Conservation (phyloP, 2,113 vertebrate species). For the Tyrannus savana region DNA sequence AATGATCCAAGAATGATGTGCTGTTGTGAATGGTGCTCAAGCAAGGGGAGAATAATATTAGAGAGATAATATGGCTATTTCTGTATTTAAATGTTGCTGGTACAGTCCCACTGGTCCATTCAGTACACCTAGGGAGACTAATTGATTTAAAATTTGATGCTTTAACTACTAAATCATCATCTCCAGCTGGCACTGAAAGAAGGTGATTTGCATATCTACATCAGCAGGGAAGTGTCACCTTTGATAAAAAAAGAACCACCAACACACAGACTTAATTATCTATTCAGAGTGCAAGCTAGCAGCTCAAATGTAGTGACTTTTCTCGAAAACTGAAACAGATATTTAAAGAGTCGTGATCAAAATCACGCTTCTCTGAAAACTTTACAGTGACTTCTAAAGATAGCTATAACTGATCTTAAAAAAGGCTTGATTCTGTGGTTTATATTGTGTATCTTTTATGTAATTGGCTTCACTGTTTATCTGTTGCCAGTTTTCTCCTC, state of each 20-base stretch:
- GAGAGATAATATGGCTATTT: neutral
- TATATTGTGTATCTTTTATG: neutral
- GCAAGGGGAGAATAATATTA: neutral
- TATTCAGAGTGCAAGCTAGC: constrained; percentile 34
- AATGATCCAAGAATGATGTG: neutral
- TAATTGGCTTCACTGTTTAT: neutral
- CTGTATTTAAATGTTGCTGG: constrained; percentile 24
- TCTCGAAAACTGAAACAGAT: neutral
- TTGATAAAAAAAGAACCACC: constrained; percentile 66
- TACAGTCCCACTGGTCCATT: neutral
- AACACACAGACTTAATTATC: constrained; percentile 61
- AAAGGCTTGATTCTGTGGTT: neutral
- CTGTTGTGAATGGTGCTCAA: neutral
- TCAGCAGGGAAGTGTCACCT: constrained; percentile 60
- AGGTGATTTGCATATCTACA: constrained; percentile 59
- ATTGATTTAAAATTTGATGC: constrained; percentile 25
- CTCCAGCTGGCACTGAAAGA: constrained; percentile 45
- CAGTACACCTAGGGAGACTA: constrained; percentile 1
- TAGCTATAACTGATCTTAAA: neutral
- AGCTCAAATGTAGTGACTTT: constrained; percentile 16
- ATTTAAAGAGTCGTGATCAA: constrained; percentile 34
- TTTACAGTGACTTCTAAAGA: constrained; percentile 5
- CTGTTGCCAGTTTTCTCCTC: neutral
- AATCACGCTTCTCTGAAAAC: constrained; percentile 9
- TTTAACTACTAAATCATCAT: constrained; percentile 43